Conservation (phyloP, 2,888 invertebrate species). For the Allophyes oxyacanthae region DNA sequence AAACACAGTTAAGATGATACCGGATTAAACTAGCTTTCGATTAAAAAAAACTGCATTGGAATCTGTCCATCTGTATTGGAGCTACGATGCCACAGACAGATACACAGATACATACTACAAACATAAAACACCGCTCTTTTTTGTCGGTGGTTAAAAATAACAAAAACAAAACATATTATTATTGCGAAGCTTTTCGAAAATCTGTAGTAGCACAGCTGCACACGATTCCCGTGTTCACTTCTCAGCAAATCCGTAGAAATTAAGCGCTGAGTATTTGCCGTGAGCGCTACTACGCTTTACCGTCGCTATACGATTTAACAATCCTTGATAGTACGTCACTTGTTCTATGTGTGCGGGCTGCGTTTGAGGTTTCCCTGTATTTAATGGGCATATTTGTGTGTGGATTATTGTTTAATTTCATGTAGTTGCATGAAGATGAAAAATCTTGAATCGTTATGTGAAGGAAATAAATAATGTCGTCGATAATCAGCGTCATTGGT, state of each 20-base stretch:
- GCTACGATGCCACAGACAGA: too few relatives aligned
- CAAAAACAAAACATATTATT: too few relatives aligned
- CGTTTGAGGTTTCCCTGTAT: constrained; percentile 25
- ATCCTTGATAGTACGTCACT: constrained; percentile 30
- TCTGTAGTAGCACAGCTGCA: constrained; percentile 28
- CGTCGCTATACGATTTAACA: constrained; percentile 44
- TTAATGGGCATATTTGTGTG: constrained; percentile 9
- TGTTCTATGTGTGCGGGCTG: constrained; percentile 12
- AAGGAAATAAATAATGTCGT: too few relatives aligned
- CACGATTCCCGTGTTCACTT: constrained; percentile 59
- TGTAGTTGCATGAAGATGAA: background rate
- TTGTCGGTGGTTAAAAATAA: too few relatives aligned
- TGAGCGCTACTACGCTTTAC: constrained; percentile 22
- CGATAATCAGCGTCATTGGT: too few relatives aligned
- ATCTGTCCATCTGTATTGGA: too few relatives aligned
- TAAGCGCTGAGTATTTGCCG: constrained; percentile 62
- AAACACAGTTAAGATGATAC: too few relatives aligned
- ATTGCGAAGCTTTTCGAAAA: constrained; percentile 2
- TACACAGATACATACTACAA: too few relatives aligned
- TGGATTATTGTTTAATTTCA: constrained; percentile 8
- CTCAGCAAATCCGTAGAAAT: constrained; percentile 66
- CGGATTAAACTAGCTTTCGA: too few relatives aligned
- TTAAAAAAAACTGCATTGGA: too few relatives aligned
- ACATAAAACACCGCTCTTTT: too few relatives aligned
- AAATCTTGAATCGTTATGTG: background rate